phyloP scores from a whole-genome alignment of 1,140 invertebrate genomes.

The Heterodera schachtii region DNA sequence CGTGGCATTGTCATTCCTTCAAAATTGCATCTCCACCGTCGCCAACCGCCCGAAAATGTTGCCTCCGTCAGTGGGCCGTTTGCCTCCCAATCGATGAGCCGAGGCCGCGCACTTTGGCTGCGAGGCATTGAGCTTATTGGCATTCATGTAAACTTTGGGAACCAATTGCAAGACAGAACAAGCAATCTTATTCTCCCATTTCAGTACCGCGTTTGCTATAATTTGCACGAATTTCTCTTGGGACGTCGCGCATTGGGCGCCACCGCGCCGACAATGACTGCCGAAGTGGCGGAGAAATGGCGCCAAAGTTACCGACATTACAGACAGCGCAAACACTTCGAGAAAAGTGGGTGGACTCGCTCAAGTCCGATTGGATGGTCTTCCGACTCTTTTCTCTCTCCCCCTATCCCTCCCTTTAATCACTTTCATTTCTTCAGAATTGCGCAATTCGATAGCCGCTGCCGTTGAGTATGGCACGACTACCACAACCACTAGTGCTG shows the following conservation, averaged over 20 bases:
- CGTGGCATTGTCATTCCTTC: slow-evolving; percentile 44
- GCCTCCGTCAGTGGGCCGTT: neutral
- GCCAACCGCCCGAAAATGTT: neutral
- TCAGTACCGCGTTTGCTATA: slow-evolving; percentile 53
- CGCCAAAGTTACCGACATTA: slow-evolving; percentile 59
- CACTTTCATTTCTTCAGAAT: neutral
- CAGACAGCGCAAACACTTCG: slow-evolving; percentile 57
- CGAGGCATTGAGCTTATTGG: slow-evolving; percentile 60
- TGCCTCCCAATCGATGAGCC: slow-evolving; percentile 2
- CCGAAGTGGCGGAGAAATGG: slow-evolving; percentile 64
- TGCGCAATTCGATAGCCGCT: neutral
- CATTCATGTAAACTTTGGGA: slow-evolving; percentile 53
- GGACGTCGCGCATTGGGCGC: slow-evolving; percentile 38
- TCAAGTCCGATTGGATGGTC: too few species aligned
- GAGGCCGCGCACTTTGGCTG: slow-evolving; percentile 53
- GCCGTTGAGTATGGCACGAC: neutral
- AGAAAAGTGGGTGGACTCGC: slow-evolving; percentile 38
- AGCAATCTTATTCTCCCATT: neutral
- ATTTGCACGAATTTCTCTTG: slow-evolving; percentile 38
- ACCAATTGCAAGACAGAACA: neutral
- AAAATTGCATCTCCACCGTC: slow-evolving; percentile 16
- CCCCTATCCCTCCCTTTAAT: neutral
- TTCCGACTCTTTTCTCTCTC: too few species aligned
- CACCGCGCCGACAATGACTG: slow-evolving; percentile 60
- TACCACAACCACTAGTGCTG: neutral